Percentiles rank a stretch among this genome's conserved stretches.
Conservation (phyloP, 2,888 invertebrate genomes). For the Campoplex capitator region DNA sequence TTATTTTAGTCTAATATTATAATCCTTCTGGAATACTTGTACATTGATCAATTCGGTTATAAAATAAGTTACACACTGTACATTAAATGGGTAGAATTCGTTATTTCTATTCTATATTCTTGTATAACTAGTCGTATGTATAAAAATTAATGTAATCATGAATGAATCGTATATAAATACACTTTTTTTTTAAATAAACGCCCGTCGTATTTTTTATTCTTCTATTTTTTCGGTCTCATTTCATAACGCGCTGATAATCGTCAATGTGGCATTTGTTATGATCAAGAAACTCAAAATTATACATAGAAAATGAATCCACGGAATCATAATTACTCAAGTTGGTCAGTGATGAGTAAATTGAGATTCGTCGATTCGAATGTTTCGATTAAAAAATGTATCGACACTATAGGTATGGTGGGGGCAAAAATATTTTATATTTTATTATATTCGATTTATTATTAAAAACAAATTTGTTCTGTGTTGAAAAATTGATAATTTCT, state of each 20-base stretch:
- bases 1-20: conserved; percentile 14
- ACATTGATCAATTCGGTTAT: conserved; percentile 30
- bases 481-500: too few relatives aligned
- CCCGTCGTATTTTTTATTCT: background rate
- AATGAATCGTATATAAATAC: conserved; percentile 23
- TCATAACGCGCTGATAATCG: background rate
- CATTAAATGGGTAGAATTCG: conserved; percentile 24
- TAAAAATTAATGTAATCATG: conserved; percentile 38
- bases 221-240: background rate
- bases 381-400: too few relatives aligned
- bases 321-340: too few relatives aligned
- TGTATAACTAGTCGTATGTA: conserved; percentile 38
- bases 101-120: conserved; percentile 45
- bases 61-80: conserved; percentile 30
- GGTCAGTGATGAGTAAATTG: background rate
- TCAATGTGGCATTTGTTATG: background rate
- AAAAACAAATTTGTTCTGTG: too few relatives aligned
- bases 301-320: background rate
- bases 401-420: too few relatives aligned
- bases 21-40: conserved; percentile 9
- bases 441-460: too few relatives aligned
- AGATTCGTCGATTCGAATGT: background rate
- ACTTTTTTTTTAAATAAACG: conserved; percentile 12
- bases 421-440: too few relatives aligned
- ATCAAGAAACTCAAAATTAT: background rate